Percentiles rank a stretch among this genome's conserved stretches.
Conservation (phyloP, 1,140 invertebrate species). For the Drosophila ogumai region DNA sequence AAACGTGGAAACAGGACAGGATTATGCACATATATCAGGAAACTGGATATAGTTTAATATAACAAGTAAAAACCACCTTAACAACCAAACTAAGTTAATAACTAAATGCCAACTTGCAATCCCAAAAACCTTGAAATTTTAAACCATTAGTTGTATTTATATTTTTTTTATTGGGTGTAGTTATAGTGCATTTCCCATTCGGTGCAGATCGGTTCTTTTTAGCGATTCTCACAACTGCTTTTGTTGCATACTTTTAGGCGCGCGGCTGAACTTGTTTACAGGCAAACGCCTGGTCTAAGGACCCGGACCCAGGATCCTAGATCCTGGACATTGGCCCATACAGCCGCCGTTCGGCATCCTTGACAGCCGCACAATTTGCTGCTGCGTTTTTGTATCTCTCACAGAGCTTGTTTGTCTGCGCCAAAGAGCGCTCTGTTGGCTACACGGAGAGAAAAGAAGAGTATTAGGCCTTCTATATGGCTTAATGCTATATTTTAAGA, state of each 20-base stretch:
- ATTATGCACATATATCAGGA: not conserved
- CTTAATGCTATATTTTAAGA: not conserved
- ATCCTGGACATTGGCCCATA: slow-evolving; percentile 33
- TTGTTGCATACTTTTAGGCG: slow-evolving; percentile 75
- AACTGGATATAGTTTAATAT: not conserved
- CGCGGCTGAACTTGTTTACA: slow-evolving; percentile 68
- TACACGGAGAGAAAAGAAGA: slow-evolving; percentile 2
- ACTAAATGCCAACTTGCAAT: not conserved
- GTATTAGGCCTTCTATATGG: no score
- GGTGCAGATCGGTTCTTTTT: not conserved
- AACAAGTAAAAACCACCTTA: no score
- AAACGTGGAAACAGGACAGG: not conserved
- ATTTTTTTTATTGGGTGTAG: no score
- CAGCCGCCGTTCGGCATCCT: slow-evolving; percentile 42
- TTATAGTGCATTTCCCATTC: slow-evolving; percentile 4
- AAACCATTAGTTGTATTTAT: not conserved
- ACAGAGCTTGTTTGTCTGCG: slow-evolving; percentile 53
- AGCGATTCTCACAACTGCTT: slow-evolving; percentile 29
- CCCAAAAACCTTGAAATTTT: not conserved
- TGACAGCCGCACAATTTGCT: slow-evolving; percentile 77
- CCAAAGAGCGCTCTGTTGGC: slow-evolving; percentile 1
- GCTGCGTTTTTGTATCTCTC: slow-evolving; percentile 71
- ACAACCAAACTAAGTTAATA: no score
- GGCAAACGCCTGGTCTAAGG: slow-evolving; percentile 54
- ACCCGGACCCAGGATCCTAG: slow-evolving; percentile 3